Base-by-base conservation (phyloP, 2,113 vertebrate genomes). In the Accipiter cooperii region DNA sequence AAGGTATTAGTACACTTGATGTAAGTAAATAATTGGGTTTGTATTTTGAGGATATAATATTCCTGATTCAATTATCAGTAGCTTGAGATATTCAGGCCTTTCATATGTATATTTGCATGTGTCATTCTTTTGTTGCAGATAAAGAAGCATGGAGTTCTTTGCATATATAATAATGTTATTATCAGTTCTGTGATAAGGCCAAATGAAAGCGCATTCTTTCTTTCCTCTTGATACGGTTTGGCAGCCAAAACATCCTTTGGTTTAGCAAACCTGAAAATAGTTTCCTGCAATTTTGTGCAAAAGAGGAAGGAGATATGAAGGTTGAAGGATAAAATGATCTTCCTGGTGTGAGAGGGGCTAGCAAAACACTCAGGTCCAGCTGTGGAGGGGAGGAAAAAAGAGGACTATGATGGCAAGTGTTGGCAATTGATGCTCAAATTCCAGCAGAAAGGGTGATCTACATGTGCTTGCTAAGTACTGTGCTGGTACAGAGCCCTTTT, bases 61-160 rank as follows among this genome's bases (percentile, higher is more conserved):
- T 74, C 40, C 92, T 84, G 78, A 90, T 28, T 95, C 88, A 96
- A 75, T 40, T 90, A 64, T 82, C 9, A 9, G 42, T 38, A 85
- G 66, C 78, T 76, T 66, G 58, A 93, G 87, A 47, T 90, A 70
- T 13, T 80, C 54, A 26, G 69, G 57, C n/a, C 71, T 97, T 93
- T 97, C 87, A 84, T 89, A 26, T 79, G 34, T 57, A 84, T 76
- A 95, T 95, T 94, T 91, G 74, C 55, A 33, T 91, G 61, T 95
- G 71, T 78, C 78, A 75, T 88, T 96, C 90, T 87, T 31, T 89
- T 85, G 74, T 89, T 69, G 52, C 70, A 85, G 78, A 74, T 96
- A 92, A 97, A 91, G 47, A 78, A 84, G 64, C 49, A 33, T 22
- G 13, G 74, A 93, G 63, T 91, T 89, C 74, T 97, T 90, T 94